Evolutionary conservation across 2,888 invertebrate species (phyloP).

Genomic region (Ochlodes sylvanus): DNA sequence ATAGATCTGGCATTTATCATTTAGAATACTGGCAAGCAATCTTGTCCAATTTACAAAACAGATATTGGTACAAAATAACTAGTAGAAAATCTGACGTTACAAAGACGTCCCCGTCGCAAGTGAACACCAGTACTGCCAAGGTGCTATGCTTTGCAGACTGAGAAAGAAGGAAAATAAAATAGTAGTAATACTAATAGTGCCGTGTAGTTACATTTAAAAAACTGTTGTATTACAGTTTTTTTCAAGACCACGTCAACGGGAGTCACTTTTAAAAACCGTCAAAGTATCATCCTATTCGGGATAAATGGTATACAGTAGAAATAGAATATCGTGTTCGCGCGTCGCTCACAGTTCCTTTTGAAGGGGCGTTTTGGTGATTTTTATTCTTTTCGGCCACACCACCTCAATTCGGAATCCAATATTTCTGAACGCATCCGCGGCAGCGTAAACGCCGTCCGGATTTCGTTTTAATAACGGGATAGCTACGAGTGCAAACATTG

Average conservation of each 20-base stretch:
- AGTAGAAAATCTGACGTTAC: too few species aligned
- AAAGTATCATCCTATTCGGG: slow-evolving; percentile 25
- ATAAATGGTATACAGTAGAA: slow-evolving; percentile 29
- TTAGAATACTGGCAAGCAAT: too few species aligned
- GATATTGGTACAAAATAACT: too few species aligned
- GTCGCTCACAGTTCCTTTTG: slow-evolving; percentile 37
- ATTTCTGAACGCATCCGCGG: slow-evolving; percentile 48
- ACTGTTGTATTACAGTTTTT: too few species aligned
- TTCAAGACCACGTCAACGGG: background rate
- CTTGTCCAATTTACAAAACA: too few species aligned
- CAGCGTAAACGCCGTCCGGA: slow-evolving; percentile 47
- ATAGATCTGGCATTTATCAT: too few species aligned
- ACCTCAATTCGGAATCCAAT: slow-evolving; percentile 50
- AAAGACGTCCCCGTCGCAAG: too few species aligned
- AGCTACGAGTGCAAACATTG: slow-evolving; percentile 52
- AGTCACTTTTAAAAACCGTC: slow-evolving; percentile 8
- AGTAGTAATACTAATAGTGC: too few species aligned
- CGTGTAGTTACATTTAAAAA: too few species aligned
- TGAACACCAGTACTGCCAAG: too few species aligned
- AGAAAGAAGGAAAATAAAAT: too few species aligned
- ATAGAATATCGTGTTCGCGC: slow-evolving; percentile 34
- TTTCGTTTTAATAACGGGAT: slow-evolving; percentile 57
- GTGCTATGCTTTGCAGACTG: too few species aligned
- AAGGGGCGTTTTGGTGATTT: slow-evolving; percentile 32
- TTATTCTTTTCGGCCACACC: slow-evolving; percentile 36